Conservation (phyloP, 1,140 invertebrate species). For the Zaprionus nigranus region DNA sequence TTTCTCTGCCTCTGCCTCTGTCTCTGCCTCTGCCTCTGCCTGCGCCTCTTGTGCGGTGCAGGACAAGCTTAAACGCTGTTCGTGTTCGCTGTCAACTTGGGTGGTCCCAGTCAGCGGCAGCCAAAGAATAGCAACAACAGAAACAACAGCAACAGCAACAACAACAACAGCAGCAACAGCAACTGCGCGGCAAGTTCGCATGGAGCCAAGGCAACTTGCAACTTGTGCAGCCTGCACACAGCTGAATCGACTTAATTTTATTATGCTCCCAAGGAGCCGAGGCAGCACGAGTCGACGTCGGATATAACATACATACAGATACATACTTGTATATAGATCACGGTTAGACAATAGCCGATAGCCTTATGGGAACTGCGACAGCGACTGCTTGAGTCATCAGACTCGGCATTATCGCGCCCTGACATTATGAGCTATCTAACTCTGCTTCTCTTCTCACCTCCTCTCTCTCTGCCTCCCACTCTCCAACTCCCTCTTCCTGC, state of each 20-base stretch:
- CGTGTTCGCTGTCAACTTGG: constrained; percentile 84
- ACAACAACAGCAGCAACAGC: constrained; percentile 17
- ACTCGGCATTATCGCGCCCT: constrained; percentile 42
- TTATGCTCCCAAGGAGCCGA: constrained; percentile 39
- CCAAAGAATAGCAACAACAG: constrained; percentile 21
- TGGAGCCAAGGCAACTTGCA: constrained; percentile 17
- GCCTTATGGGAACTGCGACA: constrained; percentile 35
- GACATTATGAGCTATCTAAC: constrained; percentile 45
- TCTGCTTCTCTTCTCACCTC: not conserved
- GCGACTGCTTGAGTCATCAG: constrained; percentile 52
- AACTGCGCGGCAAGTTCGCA: constrained; percentile 16
- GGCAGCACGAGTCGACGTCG: not conserved
- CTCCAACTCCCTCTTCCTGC: not conserved
- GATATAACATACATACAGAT: not conserved
- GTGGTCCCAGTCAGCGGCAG: constrained; percentile 67
- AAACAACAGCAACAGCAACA: constrained; percentile 29
- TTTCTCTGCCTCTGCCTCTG: not conserved
- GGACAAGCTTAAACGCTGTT: constrained; percentile 82
- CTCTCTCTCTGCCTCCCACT: not conserved
- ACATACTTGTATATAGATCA: constrained; percentile 67
- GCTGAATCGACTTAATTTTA: constrained; percentile 58
- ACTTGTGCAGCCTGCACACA: constrained; percentile 35
- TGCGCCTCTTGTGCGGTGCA: constrained; percentile 22
- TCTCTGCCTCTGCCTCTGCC: not conserved
- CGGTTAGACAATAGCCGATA: constrained; percentile 66